A percentile compares a stretch with the other conserved stretches of the same genome.
Conservation (phyloP, 2,113 vertebrate species). For the Camarhynchus parvulus region DNA sequence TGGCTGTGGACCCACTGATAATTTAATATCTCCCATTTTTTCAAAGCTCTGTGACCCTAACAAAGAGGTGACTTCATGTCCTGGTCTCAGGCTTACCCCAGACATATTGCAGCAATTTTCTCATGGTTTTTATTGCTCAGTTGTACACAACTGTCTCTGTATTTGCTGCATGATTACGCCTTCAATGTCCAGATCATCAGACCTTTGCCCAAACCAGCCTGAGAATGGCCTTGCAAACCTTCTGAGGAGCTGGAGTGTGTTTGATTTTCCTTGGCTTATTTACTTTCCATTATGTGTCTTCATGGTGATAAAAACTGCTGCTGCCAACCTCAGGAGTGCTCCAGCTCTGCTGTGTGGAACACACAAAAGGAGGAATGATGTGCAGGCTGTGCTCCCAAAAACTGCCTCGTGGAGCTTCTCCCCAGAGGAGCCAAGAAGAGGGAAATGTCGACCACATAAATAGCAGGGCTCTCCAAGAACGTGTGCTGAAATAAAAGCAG, state of each 20-base stretch:
- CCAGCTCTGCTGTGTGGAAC: not conserved
- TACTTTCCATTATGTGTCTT: conserved; percentile 21
- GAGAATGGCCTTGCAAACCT: not conserved
- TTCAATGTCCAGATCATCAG: not conserved
- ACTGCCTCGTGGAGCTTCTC: not conserved
- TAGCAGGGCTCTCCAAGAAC: conserved; percentile 23
- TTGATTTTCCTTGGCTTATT: conserved; percentile 38
- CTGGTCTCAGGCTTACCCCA: not conserved
- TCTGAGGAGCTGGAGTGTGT: not conserved
- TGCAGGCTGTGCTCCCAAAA: not conserved
- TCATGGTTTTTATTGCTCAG: not conserved
- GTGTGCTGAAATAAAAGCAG: conserved; percentile 5
- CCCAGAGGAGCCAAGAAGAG: not conserved
- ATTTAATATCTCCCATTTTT: not conserved
- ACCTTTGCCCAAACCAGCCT: conserved; percentile 19
- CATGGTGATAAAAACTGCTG: not conserved
- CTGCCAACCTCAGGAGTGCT: not conserved
- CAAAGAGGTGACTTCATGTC: not conserved
- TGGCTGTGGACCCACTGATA: not conserved
- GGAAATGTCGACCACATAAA: not conserved
- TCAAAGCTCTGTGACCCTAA: not conserved
- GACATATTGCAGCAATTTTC: not conserved
- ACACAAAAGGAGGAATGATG: not conserved
- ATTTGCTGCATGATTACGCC: not conserved
- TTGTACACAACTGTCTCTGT: not conserved